Evolutionary conservation across 30 jellyfish, hydroid and myxozoan species (phyloP).

Genomic region (Clytia hemisphaerica): DNA sequence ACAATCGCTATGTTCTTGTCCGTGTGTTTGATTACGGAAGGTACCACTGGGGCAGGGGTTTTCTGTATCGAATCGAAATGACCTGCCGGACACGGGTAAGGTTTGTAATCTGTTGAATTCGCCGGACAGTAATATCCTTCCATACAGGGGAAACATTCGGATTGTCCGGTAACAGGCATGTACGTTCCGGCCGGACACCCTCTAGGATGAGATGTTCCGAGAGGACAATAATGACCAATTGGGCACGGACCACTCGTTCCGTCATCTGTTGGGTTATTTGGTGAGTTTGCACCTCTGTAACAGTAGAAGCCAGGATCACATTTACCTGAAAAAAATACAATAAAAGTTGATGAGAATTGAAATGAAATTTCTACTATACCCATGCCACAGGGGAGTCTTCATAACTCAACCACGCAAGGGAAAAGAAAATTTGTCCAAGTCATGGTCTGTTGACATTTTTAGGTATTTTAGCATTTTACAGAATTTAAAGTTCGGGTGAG

Average conservation of each 20-base stretch:
- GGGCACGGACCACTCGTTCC: conserved; percentile 97
- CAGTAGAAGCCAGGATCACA: conserved; percentile 95
- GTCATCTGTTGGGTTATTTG: conserved; percentile 64
- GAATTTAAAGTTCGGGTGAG: too few relatives aligned
- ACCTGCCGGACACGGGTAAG: conserved; percentile 87
- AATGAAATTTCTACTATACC: too few relatives aligned
- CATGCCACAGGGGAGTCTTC: too few relatives aligned
- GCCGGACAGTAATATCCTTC: conserved; percentile 93
- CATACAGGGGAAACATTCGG: conserved; percentile 57
- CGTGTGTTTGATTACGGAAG: conserved; percentile 64
- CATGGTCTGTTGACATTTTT: too few relatives aligned
- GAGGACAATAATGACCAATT: conserved; percentile 79
- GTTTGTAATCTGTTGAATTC: conserved; percentile 54
- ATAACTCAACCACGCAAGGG: too few relatives aligned
- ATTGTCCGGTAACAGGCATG: conserved; percentile 74
- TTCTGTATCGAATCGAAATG: conserved; percentile 54
- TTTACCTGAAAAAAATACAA: conserved; percentile 60
- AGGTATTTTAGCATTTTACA: too few relatives aligned
- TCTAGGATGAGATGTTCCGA: conserved; percentile 71
- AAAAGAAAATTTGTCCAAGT: too few relatives aligned
- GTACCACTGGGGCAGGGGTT: conserved; percentile 90
- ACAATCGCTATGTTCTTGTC: conserved; percentile 58
- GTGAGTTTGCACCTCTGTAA: conserved; percentile 69
- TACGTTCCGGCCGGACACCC: conserved; percentile 87
- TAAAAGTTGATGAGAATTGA: too few relatives aligned